phyloP scores from a whole-genome alignment of 2,113 vertebrate genomes.

The Lucifuga dentata region DNA sequence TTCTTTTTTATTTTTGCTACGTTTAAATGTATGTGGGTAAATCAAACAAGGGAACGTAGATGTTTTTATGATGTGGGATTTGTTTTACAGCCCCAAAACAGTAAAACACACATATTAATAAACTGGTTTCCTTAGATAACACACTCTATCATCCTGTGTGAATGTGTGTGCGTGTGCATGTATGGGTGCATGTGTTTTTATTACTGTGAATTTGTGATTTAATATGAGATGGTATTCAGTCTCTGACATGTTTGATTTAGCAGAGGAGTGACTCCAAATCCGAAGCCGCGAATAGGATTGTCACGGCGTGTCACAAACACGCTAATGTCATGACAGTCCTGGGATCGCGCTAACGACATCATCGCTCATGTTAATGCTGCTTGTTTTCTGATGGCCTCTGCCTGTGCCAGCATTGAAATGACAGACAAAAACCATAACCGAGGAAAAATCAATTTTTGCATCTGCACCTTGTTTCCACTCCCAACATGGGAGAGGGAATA shows the following conservation, averaged over 20 bases:
- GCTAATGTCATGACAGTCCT: conserved; percentile 52
- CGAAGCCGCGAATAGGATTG: conserved; percentile 71
- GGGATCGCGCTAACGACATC: conserved; percentile 63
- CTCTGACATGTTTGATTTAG: conserved; percentile 70
- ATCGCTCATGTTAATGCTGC: conserved; percentile 69
- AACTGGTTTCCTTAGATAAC: neutral
- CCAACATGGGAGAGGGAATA: conserved; percentile 30
- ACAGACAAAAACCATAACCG: conserved; percentile 33
- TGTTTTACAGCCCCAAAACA: neutral
- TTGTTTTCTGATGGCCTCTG: conserved; percentile 41
- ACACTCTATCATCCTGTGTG: too few relatives aligned
- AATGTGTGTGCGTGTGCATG: neutral
- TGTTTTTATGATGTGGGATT: neutral
- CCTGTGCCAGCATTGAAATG: conserved; percentile 33
- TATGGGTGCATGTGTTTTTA: conserved; percentile 16
- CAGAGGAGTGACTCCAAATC: conserved; percentile 25
- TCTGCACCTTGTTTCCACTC: conserved; percentile 53
- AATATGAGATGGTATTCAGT: conserved; percentile 46
- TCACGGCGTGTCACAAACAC: conserved; percentile 64
- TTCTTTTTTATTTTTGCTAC: too few relatives aligned
- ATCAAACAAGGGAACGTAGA: neutral
- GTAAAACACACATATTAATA: conserved; percentile 11
- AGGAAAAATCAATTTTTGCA: conserved; percentile 57
- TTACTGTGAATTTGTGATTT: conserved; percentile 35
- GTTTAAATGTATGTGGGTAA: conserved; percentile 3